phyloP scores from a whole-genome alignment of 2,888 invertebrate genomes.

The Monoplex corrugatus region DNA sequence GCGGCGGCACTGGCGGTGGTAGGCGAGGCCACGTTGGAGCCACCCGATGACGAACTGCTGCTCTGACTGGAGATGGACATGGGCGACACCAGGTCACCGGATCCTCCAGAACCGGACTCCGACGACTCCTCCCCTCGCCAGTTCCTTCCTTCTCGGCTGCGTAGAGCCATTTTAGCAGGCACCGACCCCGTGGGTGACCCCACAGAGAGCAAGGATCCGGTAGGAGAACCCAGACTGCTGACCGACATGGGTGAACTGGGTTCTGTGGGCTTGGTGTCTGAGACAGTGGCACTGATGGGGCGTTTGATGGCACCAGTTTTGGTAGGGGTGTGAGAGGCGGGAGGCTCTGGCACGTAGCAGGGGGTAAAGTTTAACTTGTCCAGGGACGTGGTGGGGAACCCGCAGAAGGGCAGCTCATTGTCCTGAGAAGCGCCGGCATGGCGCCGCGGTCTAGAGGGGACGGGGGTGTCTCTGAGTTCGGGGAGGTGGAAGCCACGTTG shows the following conservation, averaged over 20 bases:
- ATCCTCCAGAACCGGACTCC: constrained; percentile 49
- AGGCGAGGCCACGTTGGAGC: constrained; percentile 50
- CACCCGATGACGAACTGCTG: constrained; percentile 51
- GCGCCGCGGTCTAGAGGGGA: background rate
- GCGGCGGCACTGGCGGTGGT: constrained; percentile 62
- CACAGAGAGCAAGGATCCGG: constrained; percentile 46
- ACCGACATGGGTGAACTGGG: constrained; percentile 60
- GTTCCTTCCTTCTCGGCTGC: constrained; percentile 33
- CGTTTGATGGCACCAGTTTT: constrained; percentile 50
- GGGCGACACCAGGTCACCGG: constrained; percentile 57
- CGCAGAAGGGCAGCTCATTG: constrained; percentile 34
- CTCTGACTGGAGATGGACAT: constrained; percentile 62
- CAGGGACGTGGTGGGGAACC: constrained; percentile 79
- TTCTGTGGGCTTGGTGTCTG: constrained; percentile 57
- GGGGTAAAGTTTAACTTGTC: constrained; percentile 80
- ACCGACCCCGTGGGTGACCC: constrained; percentile 43
- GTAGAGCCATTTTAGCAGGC: constrained; percentile 40
- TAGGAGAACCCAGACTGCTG: constrained; percentile 55
- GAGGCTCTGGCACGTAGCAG: constrained; percentile 73
- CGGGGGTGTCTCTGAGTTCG: constrained; percentile 17
- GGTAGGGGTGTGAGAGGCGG: constrained; percentile 38
- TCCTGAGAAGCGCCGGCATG: constrained; percentile 3
- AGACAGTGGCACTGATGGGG: constrained; percentile 50
- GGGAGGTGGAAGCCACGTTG: constrained; percentile 69
- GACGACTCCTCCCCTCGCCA: constrained; percentile 43